Conservation (phyloP, 1,140 invertebrate genomes). For the Drosophila gunungcola region DNA sequence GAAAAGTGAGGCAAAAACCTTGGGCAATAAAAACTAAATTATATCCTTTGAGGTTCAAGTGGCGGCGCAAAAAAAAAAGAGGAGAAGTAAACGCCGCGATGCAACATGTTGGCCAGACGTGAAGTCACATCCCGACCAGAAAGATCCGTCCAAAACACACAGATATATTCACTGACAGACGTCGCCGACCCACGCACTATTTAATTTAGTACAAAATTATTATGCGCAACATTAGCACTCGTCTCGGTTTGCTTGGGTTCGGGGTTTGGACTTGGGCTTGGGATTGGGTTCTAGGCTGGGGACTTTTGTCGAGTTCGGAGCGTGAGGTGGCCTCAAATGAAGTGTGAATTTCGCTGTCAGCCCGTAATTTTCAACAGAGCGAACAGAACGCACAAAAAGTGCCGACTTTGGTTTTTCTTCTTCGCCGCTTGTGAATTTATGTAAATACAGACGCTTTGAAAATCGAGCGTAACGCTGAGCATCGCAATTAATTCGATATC, state of each 20-base stretch:
- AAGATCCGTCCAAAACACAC: conserved; percentile 24
- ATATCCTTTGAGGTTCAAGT: conserved; percentile 79
- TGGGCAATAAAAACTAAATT: conserved; percentile 80
- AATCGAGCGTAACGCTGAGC: neutral
- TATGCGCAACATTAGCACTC: conserved; percentile 81
- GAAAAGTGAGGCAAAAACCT: conserved; percentile 40
- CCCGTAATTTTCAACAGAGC: conserved; percentile 51
- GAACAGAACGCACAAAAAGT: conserved; percentile 30
- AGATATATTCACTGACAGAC: conserved; percentile 27
- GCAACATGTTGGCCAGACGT: conserved; percentile 69
- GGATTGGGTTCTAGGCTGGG: conserved; percentile 4
- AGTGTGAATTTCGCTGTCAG: conserved; percentile 78
- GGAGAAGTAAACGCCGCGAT: conserved; percentile 30
- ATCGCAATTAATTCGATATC: conserved; percentile 3
- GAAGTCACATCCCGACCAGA: conserved; percentile 26
- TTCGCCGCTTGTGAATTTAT: conserved; percentile 16
- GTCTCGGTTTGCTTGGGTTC: conserved; percentile 28
- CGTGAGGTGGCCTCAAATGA: conserved; percentile 76
- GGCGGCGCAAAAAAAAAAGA: conserved; percentile 31
- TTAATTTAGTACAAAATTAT: conserved; percentile 83
- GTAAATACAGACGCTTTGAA: neutral
- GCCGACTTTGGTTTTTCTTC: conserved; percentile 43
- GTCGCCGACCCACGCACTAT: conserved; percentile 75
- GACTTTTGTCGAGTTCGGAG: conserved; percentile 20
- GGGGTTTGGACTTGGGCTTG: conserved; percentile 4